A percentile compares a stretch with the other conserved stretches of the same genome.
Evolutionary conservation across 2,113 vertebrate genomes (phyloP).

Genomic region (human (Homo sapiens)): DNA sequence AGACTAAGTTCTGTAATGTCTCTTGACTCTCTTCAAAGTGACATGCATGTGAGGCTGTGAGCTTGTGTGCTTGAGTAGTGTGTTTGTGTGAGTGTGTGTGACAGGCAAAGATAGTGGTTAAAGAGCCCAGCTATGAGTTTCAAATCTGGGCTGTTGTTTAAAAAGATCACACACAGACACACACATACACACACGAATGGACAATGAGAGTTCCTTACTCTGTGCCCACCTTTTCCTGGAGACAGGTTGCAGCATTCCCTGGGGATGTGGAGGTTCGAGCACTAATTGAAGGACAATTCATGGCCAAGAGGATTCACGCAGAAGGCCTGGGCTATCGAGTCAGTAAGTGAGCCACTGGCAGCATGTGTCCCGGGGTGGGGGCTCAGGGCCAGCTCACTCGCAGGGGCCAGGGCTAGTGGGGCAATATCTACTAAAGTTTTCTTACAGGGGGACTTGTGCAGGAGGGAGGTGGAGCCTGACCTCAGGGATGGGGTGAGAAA

Average conservation of each 20-base stretch:
- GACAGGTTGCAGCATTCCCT: conserved; percentile 86
- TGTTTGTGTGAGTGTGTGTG: background rate
- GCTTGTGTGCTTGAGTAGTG: background rate
- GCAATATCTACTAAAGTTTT: background rate
- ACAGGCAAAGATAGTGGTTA: background rate
- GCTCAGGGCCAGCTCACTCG: background rate
- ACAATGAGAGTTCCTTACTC: background rate
- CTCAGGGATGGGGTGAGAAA: background rate
- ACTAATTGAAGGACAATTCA: conserved; percentile 95
- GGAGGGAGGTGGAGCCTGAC: background rate
- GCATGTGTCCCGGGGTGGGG: background rate
- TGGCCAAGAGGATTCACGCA: conserved; percentile 95
- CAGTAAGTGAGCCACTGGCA: conserved; percentile 85
- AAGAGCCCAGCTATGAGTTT: background rate
- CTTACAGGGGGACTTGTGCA: background rate
- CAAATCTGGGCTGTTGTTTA: background rate
- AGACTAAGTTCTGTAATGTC: background rate
- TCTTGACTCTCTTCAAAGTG: background rate
- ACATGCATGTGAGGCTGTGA: background rate
- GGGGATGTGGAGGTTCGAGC: conserved; percentile 91
- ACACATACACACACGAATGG: background rate
- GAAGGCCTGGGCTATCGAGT: conserved; percentile 94
- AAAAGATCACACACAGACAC: background rate
- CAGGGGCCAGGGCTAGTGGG: accelerated
- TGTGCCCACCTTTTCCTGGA: background rate